These are phyloP conservation scores for Balanococcus diminutus DNA, from an alignment of 2,888 invertebrate genomes.

Conservation along the genomic window DNA sequence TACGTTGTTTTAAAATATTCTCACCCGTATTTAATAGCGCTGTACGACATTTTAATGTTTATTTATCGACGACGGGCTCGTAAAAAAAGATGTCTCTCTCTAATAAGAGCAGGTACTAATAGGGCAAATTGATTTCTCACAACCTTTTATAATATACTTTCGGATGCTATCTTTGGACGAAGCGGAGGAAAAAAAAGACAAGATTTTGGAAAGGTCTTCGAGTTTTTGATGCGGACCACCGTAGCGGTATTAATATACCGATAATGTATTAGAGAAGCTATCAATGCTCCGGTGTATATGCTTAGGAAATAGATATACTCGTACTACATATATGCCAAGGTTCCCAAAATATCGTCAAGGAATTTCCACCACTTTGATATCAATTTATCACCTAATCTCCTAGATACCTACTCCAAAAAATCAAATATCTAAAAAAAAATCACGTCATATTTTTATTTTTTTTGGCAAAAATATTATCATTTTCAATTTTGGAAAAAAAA, in stretches of 20 bases:
- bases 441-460: neutral
- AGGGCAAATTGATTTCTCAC: slow-evolving; percentile 55
- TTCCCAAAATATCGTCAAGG: neutral
- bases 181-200: neutral
- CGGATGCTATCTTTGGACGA: slow-evolving; percentile 18
- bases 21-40: slow-evolving; percentile 54
- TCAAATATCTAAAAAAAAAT: too few species aligned
- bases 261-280: slow-evolving; percentile 46
- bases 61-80: slow-evolving; percentile 53
- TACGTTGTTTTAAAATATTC: slow-evolving; percentile 53
- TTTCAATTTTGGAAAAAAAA: neutral
- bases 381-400: neutral
- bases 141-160: slow-evolving; percentile 49
- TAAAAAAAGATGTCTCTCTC: slow-evolving; percentile 52
- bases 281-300: slow-evolving; percentile 21
- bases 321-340: neutral
- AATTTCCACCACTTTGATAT: neutral
- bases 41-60: slow-evolving; percentile 54
- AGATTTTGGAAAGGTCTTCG: slow-evolving; percentile 50
- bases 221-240: slow-evolving; percentile 53
- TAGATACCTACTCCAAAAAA: neutral
- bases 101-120: slow-evolving; percentile 54
- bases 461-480: neutral
- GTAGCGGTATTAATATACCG: slow-evolving; percentile 39
- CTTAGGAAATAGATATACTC: slow-evolving; percentile 2